Base-by-base conservation (phyloP, 2,113 vertebrate genomes). In the Symphodus melops region DNA sequence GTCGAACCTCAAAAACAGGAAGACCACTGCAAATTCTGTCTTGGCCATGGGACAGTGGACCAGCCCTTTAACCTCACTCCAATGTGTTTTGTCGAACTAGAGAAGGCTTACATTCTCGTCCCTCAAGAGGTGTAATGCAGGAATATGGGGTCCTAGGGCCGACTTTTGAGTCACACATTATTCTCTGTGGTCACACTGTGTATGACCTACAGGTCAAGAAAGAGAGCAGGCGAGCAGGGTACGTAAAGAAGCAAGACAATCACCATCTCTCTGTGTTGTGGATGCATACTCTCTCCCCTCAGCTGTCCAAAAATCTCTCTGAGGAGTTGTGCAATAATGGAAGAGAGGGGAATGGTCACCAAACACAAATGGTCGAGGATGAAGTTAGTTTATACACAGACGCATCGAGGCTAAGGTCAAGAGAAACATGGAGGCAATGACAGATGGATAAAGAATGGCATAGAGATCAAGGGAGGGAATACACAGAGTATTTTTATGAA, bases 361-460 rank as follows among this genome's bases (percentile, higher is more conserved):
- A 49, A 42, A 75, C 52, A 69, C 58, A 77, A 65, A 79, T 44
- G 56, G 48, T 13, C 6, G 21, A 68, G 67, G 61, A 79, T 68
- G 76, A 71, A 68, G 70, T 64, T 63, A n/a, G 67, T 66, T 69
- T 42, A 72, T 13, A 65, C 21, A 54, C 53, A 28, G 52, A 37
- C 53, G 56, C 54, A 42, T 73, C 51, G 60, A 79, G 76, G 68
- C 46, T 56, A 21, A 84, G 79, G 75, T 82, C 61, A 69, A 42
- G 49, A 49, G n/a, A 66, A 75, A 82, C 68, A 77, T 76, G 67
- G 80, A 54, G n/a, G 54, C 54, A 65, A 23, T 73, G 81, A 81
- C 84, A 51, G 68, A 55, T 83, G 16, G 48, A 85, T 83, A 36
- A 71, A 71, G 72, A 16, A 44, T 83, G 82, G 61, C 79, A 83